Evolutionary conservation across 2,888 invertebrate species (phyloP).

Genomic region (Caenorhabditis doughertyi): DNA sequence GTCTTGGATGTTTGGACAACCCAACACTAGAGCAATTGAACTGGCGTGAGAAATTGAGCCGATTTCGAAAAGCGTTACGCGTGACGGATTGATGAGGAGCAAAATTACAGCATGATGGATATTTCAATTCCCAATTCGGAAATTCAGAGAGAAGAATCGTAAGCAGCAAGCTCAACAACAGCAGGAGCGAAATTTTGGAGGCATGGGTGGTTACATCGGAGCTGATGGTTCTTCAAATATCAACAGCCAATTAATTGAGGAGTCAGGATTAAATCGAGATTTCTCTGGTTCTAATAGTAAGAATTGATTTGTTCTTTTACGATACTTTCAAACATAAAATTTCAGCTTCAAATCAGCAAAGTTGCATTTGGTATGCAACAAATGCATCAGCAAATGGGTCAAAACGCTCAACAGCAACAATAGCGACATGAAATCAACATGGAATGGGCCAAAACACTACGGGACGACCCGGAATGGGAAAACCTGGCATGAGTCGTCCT

Average conservation of each 20-base stretch:
- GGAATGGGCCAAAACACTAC: constrained; percentile 21
- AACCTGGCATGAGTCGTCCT: too few relatives aligned
- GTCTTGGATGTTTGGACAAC: too few relatives aligned
- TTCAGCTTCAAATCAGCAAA: neutral
- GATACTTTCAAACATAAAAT: neutral
- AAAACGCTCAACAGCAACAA: constrained; percentile 10
- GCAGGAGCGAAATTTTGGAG: constrained; percentile 43
- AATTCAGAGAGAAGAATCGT: too few relatives aligned
- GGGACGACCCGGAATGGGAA: too few relatives aligned
- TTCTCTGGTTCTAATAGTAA: neutral
- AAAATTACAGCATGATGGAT: too few relatives aligned
- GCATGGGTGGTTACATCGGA: constrained; percentile 11
- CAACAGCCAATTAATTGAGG: constrained; percentile 36
- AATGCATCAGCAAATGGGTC: too few relatives aligned
- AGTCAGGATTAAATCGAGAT: constrained; percentile 49
- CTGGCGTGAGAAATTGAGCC: too few relatives aligned
- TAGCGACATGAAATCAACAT: constrained; percentile 29
- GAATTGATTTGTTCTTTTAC: neutral
- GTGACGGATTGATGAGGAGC: too few relatives aligned
- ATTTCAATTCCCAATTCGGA: too few relatives aligned
- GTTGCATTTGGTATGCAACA: neutral
- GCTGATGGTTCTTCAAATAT: neutral
- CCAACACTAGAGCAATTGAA: too few relatives aligned
- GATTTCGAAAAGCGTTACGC: too few relatives aligned
- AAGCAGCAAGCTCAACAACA: constrained; percentile 7